These are phyloP conservation scores for Chaetodon auriga DNA, from an alignment of 2,113 vertebrate genomes.

Conservation along the genomic window DNA sequence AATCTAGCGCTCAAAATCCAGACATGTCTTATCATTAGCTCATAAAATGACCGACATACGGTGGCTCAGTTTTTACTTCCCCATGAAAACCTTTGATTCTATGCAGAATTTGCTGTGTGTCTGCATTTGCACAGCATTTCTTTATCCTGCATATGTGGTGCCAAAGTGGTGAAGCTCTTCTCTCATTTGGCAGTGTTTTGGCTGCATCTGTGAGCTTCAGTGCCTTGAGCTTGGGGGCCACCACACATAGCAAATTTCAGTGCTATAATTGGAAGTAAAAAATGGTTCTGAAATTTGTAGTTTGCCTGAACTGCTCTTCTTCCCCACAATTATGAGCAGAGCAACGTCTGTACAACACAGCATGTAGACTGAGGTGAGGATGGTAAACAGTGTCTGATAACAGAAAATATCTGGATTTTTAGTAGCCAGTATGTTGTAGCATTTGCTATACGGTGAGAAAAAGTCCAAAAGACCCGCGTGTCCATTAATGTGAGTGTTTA, in stretches of 20 bases:
- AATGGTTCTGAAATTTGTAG: no score
- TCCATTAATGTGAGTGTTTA: no score
- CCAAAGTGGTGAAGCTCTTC: background rate
- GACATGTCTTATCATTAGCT: background rate
- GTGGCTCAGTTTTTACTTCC: background rate
- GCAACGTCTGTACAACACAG: background rate
- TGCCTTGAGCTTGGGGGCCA: background rate
- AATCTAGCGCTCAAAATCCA: background rate
- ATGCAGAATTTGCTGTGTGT: background rate
- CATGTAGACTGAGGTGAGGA: background rate
- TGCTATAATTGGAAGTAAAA: background rate
- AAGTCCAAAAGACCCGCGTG: no score
- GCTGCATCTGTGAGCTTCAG: background rate
- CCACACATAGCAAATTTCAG: background rate
- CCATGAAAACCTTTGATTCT: no score
- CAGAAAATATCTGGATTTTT: background rate
- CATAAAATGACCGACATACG: background rate
- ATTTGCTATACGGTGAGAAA: no score
- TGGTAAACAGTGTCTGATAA: background rate
- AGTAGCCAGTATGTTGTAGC: no score
- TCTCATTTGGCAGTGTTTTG: background rate
- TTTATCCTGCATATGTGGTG: background rate
- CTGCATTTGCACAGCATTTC: background rate
- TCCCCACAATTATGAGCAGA: no score
- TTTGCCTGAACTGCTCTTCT: no score